Conservation (phyloP, 1,140 invertebrate genomes). For the Teleogryllus occipitalis region DNA sequence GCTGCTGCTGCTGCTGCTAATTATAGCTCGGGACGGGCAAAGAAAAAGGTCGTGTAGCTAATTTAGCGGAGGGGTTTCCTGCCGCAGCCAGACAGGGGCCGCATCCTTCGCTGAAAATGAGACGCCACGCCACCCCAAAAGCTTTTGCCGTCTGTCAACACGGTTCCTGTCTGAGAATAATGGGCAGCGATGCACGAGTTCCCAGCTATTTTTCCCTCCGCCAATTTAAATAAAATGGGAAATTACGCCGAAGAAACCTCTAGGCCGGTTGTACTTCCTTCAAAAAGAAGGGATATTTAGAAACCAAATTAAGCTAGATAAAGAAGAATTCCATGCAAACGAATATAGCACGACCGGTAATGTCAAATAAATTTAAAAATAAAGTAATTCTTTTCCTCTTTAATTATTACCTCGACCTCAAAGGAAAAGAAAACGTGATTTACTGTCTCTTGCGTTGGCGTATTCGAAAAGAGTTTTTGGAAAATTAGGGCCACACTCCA, state of each 20-base stretch:
- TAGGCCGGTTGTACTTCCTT: background rate
- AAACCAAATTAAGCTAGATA: background rate
- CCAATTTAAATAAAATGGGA: slow-evolving; percentile 2
- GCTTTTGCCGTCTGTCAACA: background rate
- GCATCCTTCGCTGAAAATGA: background rate
- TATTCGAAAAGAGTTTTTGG: background rate
- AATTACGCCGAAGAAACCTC: background rate
- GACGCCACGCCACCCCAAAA: background rate
- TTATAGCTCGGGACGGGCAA: background rate
- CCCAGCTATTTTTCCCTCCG: too few relatives aligned
- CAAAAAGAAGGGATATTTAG: background rate
- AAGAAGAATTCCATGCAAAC: background rate
- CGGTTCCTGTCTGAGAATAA: background rate
- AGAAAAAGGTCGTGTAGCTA: background rate
- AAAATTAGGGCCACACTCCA: background rate
- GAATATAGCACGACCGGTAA: background rate
- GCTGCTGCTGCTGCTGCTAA: background rate
- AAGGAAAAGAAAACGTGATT: background rate
- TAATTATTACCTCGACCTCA: background rate
- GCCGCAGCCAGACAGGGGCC: background rate
- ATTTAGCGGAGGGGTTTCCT: background rate
- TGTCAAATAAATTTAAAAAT: background rate
- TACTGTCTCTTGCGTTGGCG: background rate
- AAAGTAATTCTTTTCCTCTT: background rate
- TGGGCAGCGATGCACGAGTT: background rate